Percentiles rank a stretch among this genome's conserved stretches.
These are phyloP conservation scores for Acrocyrtus sp. DNA, from an alignment of 2,888 invertebrate genomes.

Conservation along the genomic window DNA sequence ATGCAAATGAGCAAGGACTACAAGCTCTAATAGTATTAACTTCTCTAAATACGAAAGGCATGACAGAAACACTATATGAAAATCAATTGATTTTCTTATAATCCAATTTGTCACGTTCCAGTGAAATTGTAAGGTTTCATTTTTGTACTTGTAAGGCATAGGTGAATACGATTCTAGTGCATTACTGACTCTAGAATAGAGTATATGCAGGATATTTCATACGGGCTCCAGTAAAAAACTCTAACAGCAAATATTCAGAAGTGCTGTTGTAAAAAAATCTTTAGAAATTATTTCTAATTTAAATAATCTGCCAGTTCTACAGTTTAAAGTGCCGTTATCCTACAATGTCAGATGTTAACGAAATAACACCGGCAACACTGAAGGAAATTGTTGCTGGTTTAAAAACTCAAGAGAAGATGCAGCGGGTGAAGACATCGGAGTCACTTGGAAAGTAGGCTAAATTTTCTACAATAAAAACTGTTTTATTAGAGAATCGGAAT, in stretches of 20 bases:
- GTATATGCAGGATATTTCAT: too few relatives aligned
- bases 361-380: conserved; percentile 46
- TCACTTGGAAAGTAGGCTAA: conserved; percentile 46
- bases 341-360: conserved; percentile 55
- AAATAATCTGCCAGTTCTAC: not conserved
- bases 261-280: too few relatives aligned
- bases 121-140: conserved; percentile 20
- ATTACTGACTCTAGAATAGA: too few relatives aligned
- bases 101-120: conserved; percentile 29
- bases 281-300: not conserved
- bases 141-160: not conserved
- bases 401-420: conserved; percentile 45
- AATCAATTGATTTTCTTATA: conserved; percentile 14
- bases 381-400: conserved; percentile 49
- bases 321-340: too few relatives aligned
- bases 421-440: conserved; percentile 50
- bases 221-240: too few relatives aligned
- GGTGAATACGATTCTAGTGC: too few relatives aligned
- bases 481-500: too few relatives aligned
- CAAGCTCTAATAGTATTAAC: too few relatives aligned
- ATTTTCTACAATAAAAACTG: too few relatives aligned
- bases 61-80: not conserved
- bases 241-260: too few relatives aligned
- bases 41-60: not conserved
- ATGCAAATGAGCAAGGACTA: too few relatives aligned